Evolutionary conservation across 1,140 invertebrate species (phyloP).

Genomic region (Oncopeltus fasciatus): DNA sequence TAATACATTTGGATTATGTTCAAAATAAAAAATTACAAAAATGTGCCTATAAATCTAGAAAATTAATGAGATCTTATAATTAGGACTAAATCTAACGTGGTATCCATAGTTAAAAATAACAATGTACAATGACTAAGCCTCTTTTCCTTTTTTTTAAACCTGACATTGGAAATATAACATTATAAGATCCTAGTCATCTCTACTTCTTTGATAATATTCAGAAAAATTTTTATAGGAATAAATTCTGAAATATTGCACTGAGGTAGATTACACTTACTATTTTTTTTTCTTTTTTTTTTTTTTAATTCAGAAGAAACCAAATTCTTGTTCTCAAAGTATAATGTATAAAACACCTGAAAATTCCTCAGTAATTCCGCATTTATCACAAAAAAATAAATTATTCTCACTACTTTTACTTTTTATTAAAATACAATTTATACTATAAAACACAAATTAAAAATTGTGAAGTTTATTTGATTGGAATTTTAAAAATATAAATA

Average conservation of each 20-base stretch:
- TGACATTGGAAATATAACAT: too few species aligned
- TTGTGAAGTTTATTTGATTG: too few species aligned
- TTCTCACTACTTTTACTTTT: too few species aligned
- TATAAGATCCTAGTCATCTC: neutral
- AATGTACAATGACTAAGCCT: neutral
- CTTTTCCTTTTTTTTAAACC: neutral
- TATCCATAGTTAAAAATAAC: neutral
- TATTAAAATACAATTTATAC: too few species aligned
- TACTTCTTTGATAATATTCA: neutral
- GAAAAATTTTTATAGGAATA: neutral
- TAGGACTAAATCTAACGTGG: neutral
- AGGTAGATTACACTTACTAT: neutral
- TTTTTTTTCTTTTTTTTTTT: too few species aligned
- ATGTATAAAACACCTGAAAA: too few species aligned
- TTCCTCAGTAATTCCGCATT: too few species aligned
- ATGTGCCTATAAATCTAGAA: neutral
- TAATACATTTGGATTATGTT: conserved; percentile 4
- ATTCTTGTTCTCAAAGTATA: too few species aligned
- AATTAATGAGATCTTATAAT: neutral
- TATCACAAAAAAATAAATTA: too few species aligned
- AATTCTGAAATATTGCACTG: neutral
- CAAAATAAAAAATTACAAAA: neutral
- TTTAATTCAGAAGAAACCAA: too few species aligned
- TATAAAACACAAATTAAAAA: too few species aligned
- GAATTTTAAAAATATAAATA: too few species aligned